Conservation (phyloP, 1,140 invertebrate genomes). For the Cotesia chilonis region DNA sequence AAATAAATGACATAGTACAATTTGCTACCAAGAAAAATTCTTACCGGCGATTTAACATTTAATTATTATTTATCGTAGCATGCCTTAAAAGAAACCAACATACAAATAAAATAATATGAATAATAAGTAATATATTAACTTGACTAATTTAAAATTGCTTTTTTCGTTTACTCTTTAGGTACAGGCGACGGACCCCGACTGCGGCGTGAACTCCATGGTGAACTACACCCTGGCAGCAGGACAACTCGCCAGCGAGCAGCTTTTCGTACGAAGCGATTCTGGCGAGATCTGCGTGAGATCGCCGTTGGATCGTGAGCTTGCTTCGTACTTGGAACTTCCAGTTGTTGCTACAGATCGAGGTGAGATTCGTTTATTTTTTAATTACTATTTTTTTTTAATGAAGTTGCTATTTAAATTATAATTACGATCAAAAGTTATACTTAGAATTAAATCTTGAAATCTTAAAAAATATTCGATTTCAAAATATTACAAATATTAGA, state of each 20-base stretch:
- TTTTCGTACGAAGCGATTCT: conserved; percentile 80
- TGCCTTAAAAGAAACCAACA: background rate
- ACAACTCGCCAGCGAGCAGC: conserved; percentile 73
- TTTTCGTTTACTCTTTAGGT: conserved; percentile 73
- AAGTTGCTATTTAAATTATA: no score
- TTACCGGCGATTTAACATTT: conserved; percentile 8
- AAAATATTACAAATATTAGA: no score
- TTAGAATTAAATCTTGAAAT: background rate
- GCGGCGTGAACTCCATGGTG: conserved; percentile 92
- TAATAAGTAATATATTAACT: background rate
- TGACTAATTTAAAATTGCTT: conserved; percentile 12
- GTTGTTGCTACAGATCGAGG: conserved; percentile 94
- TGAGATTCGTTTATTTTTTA: conserved; percentile 62
- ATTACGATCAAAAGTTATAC: background rate
- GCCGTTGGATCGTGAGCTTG: conserved; percentile 86
- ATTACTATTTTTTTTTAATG: no score
- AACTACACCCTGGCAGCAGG: conserved; percentile 88
- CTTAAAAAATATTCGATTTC: no score
- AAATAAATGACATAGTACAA: conserved; percentile 7
- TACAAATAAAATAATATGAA: background rate
- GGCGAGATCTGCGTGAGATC: conserved; percentile 90
- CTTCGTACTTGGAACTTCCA: conserved; percentile 88
- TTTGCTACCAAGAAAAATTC: conserved; percentile 19
- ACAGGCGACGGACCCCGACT: conserved; percentile 92
- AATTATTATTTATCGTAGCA: conserved; percentile 23